These are phyloP conservation scores for Limnodromus scolopaceus DNA, from an alignment of 2,797 vertebrate genomes.

Conservation along the genomic window DNA sequence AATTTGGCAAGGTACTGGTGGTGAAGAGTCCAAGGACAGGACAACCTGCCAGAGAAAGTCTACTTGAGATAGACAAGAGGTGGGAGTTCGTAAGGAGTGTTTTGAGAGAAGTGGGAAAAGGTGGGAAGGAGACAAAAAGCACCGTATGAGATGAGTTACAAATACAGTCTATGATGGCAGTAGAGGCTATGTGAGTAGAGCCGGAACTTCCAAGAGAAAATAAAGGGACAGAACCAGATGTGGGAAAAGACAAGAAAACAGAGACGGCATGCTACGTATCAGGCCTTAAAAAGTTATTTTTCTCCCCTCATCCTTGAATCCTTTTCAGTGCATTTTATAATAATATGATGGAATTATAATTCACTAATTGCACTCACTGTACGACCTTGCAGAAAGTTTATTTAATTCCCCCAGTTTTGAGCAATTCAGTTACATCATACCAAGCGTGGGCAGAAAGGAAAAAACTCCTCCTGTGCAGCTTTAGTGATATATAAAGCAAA, in stretches of 20 bases:
- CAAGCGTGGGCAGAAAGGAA: not conserved
- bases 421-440: not conserved
- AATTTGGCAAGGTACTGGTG: not conserved
- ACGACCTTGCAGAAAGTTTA: not conserved
- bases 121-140: not conserved
- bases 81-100: not conserved
- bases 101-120: not conserved
- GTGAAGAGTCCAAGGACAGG: not conserved
- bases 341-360: not conserved
- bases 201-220: not conserved
- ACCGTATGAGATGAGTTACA: not conserved
- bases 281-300: not conserved
- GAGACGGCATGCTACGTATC: not conserved
- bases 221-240: not conserved
- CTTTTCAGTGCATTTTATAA: not conserved
- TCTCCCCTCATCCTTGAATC: not conserved
- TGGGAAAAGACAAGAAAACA: not conserved
- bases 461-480: not conserved
- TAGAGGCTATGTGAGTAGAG: not conserved
- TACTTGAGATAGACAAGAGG: not conserved
- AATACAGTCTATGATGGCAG: not conserved
- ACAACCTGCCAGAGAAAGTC: not conserved
- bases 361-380: not conserved
- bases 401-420: not conserved
- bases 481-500: conserved; percentile 18